phyloP scores from a whole-genome alignment of 2,888 invertebrate genomes.

The Amphipyra berbera region DNA sequence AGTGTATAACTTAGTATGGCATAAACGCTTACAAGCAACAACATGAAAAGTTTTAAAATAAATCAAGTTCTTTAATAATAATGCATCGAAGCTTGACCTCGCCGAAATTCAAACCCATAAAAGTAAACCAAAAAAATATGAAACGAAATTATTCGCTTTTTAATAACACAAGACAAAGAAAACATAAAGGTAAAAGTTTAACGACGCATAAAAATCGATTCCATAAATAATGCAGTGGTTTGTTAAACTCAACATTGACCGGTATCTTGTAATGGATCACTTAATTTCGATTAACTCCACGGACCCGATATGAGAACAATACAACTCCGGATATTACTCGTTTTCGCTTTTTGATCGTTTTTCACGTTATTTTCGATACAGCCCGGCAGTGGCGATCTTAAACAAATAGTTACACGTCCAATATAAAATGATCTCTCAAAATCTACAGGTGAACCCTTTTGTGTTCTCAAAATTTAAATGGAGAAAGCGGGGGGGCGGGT shows the following conservation, averaged over 20 bases:
- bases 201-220: slow-evolving; percentile 80
- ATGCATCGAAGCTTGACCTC: neutral
- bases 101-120: slow-evolving; percentile 13
- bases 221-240: slow-evolving; percentile 81
- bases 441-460: slow-evolving; percentile 39
- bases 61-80: no score
- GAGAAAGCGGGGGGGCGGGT: slow-evolving; percentile 42
- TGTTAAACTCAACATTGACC: slow-evolving; percentile 75
- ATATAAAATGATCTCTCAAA: slow-evolving; percentile 59
- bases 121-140: slow-evolving; percentile 29
- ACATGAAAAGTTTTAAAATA: no score
- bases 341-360: slow-evolving; percentile 84
- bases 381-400: slow-evolving; percentile 69
- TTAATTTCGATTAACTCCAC: slow-evolving; percentile 87
- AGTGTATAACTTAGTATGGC: no score
- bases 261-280: slow-evolving; percentile 88
- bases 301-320: slow-evolving; percentile 81
- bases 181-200: slow-evolving; percentile 61
- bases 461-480: slow-evolving; percentile 40
- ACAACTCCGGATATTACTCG: slow-evolving; percentile 86
- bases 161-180: slow-evolving; percentile 51
- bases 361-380: slow-evolving; percentile 80
- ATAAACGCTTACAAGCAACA: no score
- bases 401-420: slow-evolving; percentile 75
- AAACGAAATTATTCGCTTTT: slow-evolving; percentile 49